Evolutionary conservation across 2,888 invertebrate species (phyloP), one percentile per base, ranked within the genome.

Genomic region (Thyatira batis): DNA sequence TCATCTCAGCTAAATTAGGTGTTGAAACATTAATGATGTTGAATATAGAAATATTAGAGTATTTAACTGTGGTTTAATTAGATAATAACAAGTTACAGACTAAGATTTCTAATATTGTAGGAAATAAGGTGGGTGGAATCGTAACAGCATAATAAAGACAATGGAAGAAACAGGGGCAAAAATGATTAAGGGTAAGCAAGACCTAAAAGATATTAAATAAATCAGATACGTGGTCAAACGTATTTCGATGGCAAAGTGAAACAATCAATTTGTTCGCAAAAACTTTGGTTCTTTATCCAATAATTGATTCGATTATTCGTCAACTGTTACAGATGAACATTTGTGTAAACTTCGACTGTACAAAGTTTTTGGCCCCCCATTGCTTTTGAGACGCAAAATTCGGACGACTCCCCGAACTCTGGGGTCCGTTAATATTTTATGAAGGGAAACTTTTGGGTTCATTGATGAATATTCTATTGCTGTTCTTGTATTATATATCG

Each of bases 381-480:
- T 72, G 71, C 70, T 66, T 70, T 69, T 62, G 58, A 57, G 58
- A 60, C 50, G 61, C 60, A 65, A 71, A 67, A 73, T 72, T 66
- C 61, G 63, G 59, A 56, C 53, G 63, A 63, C 60, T n/a, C 73
- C 71, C 67, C 61, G 59, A 58, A 63, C 69, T 71, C 45, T 65
- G 71, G 63, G 57, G 60, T 39, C 58, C 71, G 65, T 76, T 71
- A 76, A 82, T 82, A 78, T 76, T 84, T 76, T 69, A 79, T 68
- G 62, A 74, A 68, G 51, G 44, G 69, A 71, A 78, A 76, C 70
- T 78, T 78, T 80, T 61, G 73, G 73, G 76, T 65, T 58, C 57
- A 70, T 65, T 58, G 67, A 73, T 80, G 68, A 81, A 80, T 78
- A 78, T 79, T 80, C 63, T 61, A 78, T 69, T 56, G 53, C 53